Base-by-base conservation (phyloP, 2,888 invertebrate genomes). In the Chaetogeoica ovagalla region DNA sequence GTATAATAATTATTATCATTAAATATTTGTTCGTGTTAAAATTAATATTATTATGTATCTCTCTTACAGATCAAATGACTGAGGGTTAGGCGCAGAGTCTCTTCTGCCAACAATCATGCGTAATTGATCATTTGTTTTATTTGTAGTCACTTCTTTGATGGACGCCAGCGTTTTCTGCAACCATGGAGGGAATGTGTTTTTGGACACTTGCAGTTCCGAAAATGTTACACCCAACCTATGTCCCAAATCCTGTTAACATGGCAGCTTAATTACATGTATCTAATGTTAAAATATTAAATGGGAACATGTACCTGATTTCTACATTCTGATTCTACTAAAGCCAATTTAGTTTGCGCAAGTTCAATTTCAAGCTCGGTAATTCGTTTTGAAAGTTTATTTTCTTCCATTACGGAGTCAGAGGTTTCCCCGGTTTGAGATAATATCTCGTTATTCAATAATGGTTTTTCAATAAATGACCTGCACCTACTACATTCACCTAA, bases 251-350 rank as follows among this genome's bases (percentile, higher is more conserved):
- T 94, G 85, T 81, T 48, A 81, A 81, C 76, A 79, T 71, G 70
- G 69, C 3, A 59, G 62, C 69, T 71, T 68, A 59, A 68, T 70
- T 19, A 72, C 23, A 39, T 66, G 62, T 62, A 43, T 72, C 37
- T 72, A 66, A 3, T 66, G 15, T 72, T 43, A 62, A 73, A 17
- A 77, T 7, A 70, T 43, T 57, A 13, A 11, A n/a, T 4, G 48
- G n/a, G 62, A 60, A 70, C 30, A 82, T 84, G 81, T 84, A 91
- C 94, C 90, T 97, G 97, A 87, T 96, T 97, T 85, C 93, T 91
- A 88, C 98, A 98, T 88, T 98, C 95, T 1, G 97, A 95, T 87
- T 99, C 97, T 8, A 98, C 99, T 83, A 98, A 93, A 0, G 96
- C 97, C 83, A 99, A 88, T 87, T 99, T 99, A 0, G 98, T 96